phyloP scores from a whole-genome alignment of 1,140 invertebrate genomes.

The Macrobrachium nipponense region DNA sequence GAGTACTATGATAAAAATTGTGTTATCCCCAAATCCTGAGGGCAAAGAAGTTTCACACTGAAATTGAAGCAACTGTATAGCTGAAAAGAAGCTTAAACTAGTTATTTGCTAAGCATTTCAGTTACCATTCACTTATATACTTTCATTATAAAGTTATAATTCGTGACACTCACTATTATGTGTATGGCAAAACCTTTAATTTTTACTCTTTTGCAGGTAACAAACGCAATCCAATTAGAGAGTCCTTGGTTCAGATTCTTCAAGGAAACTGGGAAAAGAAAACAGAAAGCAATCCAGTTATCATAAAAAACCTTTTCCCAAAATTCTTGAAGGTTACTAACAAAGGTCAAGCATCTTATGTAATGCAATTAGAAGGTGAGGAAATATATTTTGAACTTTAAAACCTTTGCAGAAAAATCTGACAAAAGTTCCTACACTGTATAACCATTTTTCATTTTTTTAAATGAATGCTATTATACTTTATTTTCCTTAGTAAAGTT shows the following conservation, averaged over 20 bases:
- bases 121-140: too few relatives aligned
- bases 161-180: too few relatives aligned
- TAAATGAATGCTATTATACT: constrained; percentile 5
- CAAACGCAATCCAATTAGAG: constrained; percentile 72
- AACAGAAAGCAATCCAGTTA: constrained; percentile 72
- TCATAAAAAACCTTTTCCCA: constrained; percentile 77
- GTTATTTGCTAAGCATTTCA: too few relatives aligned
- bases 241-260: constrained; percentile 75
- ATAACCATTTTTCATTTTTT: too few relatives aligned
- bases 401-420: constrained; percentile 24
- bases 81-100: too few relatives aligned
- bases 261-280: constrained; percentile 66
- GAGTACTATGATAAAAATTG: too few relatives aligned
- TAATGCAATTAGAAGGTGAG: constrained; percentile 64
- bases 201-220: not conserved
- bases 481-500: constrained; percentile 21
- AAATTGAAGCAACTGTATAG: too few relatives aligned
- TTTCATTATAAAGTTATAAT: too few relatives aligned
- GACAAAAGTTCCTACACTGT: too few relatives aligned
- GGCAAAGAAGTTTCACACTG: too few relatives aligned
- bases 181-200: too few relatives aligned
- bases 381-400: constrained; percentile 25
- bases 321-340: constrained; percentile 91
- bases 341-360: constrained; percentile 75
- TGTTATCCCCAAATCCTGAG: too few relatives aligned